phyloP scores from a whole-genome alignment of 2,797 vertebrate genomes.

The Leptoclinus maculatus region DNA sequence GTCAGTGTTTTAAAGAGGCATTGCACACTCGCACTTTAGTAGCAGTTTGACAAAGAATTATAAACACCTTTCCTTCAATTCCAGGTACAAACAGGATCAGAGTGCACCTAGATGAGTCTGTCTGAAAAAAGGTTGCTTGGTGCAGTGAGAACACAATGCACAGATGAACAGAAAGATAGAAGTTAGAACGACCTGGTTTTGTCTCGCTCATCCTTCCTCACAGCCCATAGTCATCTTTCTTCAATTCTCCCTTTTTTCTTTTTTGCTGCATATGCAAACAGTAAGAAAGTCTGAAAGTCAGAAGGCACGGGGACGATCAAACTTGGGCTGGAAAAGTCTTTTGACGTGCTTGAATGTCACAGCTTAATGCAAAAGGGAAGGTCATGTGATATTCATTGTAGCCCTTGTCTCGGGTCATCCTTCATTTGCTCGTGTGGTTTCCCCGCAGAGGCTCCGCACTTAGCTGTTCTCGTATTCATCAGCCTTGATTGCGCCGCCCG shows the following conservation, averaged over 20 bases:
- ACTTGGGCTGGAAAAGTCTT: conserved; percentile 1
- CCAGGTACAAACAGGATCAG: neutral
- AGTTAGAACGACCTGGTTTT: neutral
- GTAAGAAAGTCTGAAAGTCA: neutral
- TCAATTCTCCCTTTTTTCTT: too few species aligned
- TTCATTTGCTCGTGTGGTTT: conserved; percentile 42
- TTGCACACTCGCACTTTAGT: neutral
- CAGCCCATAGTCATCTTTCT: too few species aligned
- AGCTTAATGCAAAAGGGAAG: conserved; percentile 35
- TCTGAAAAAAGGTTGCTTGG: neutral
- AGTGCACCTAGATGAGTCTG: neutral
- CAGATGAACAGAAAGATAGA: too few species aligned
- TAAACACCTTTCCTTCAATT: neutral
- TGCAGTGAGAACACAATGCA: neutral
- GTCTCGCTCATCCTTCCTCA: neutral
- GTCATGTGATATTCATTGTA: conserved; percentile 47
- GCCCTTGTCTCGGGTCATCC: conserved; percentile 11
- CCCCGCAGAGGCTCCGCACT: conserved; percentile 27
- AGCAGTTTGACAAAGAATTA: neutral
- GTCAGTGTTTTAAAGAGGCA: neutral
- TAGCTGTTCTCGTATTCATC: conserved; percentile 65
- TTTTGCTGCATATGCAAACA: neutral
- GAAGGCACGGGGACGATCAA: neutral
- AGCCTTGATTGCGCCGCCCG: conserved; percentile 70
- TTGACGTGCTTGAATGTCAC: conserved; percentile 7